Base-by-base conservation (phyloP, 2,797 vertebrate genomes). In the Sebastes reedi region DNA sequence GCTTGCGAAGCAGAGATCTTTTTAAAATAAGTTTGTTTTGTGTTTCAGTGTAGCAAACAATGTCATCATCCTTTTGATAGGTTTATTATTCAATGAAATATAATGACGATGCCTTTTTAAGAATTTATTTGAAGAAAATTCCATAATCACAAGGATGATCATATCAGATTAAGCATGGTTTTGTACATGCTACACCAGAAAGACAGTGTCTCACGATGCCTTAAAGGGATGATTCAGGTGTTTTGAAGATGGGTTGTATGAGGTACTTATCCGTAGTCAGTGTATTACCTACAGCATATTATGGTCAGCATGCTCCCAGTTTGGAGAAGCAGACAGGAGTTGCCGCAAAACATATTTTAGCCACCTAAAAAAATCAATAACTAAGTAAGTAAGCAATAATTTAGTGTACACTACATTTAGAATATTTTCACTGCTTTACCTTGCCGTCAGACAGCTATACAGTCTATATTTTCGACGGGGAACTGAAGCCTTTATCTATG, bases 341-440 rank as follows among this genome's bases (percentile, higher is more conserved):
- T 0, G 0, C 46, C 18, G 0, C 18, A 52, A 52, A 52, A n/a
- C 8, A n/a, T 4, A 52, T 52, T 52, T 52, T 0, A n/a, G 46
- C 46, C 8, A 0, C 46, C 18, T 52, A 52, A 52, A 50, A 50
- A 52, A 46, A 46, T 46, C 42, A 46, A 46, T 18, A 46, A 46
- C 42, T 46, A 46, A 46, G 18, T 52, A 52, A 52, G 8, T 0
- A 52, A 52, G 46, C 46, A 52, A 52, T 50, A 50, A 50, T 50
- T 50, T 1, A 52, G 18, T 52, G 46, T 52, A 52, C 46, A 2
- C 18, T 52, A n/a, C 1, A 52, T n/a, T 52, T n/a, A 52, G 18
- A n/a, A 52, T 52, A n/a, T n/a, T 52, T 52, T 52, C 18, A n/a
- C 46, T 52, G 46, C 46, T 52, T 50, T 20, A n/a, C 46, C 18